Percentiles rank a stretch among this genome's conserved stretches.
These are phyloP conservation scores for Drosophila sucinea DNA, from an alignment of 1,140 invertebrate genomes.

Conservation along the genomic window DNA sequence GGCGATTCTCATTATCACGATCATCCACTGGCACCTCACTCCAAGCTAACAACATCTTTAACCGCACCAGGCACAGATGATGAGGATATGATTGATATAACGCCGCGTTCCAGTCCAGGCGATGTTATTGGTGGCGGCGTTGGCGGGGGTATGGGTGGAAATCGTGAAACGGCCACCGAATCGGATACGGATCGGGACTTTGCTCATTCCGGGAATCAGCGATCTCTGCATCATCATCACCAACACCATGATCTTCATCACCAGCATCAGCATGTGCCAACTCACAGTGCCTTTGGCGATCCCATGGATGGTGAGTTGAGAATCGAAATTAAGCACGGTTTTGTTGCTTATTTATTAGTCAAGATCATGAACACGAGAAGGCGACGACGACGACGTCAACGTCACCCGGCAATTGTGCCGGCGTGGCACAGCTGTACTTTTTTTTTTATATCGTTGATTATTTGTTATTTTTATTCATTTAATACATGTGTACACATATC, in stretches of 20 bases:
- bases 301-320: slow-evolving; percentile 74
- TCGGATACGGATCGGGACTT: slow-evolving; percentile 77
- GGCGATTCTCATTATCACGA: slow-evolving; percentile 52
- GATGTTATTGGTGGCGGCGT: slow-evolving; percentile 53
- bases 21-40: slow-evolving; percentile 69
- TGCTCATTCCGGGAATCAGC: slow-evolving; percentile 43
- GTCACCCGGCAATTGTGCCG: slow-evolving; percentile 35
- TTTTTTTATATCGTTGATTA: slow-evolving; percentile 21
- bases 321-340: neutral
- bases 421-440: slow-evolving; percentile 56
- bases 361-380: slow-evolving; percentile 43
- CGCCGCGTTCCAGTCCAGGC: slow-evolving; percentile 81
- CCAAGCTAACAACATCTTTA: slow-evolving; percentile 66
- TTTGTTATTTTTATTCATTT: slow-evolving; percentile 41
- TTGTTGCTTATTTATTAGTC: slow-evolving; percentile 44
- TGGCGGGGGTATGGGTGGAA: slow-evolving; percentile 42
- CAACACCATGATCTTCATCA: slow-evolving; percentile 60
- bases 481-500: slow-evolving; percentile 29
- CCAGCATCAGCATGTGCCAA: slow-evolving; percentile 78
- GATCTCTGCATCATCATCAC: slow-evolving; percentile 66
- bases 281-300: slow-evolving; percentile 81
- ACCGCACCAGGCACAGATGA: slow-evolving; percentile 83
- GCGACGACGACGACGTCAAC: slow-evolving; percentile 21
- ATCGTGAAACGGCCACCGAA: slow-evolving; percentile 67
- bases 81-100: slow-evolving; percentile 88